phyloP scores from a whole-genome alignment of 2,113 vertebrate species.

The Nibea albiflora region DNA sequence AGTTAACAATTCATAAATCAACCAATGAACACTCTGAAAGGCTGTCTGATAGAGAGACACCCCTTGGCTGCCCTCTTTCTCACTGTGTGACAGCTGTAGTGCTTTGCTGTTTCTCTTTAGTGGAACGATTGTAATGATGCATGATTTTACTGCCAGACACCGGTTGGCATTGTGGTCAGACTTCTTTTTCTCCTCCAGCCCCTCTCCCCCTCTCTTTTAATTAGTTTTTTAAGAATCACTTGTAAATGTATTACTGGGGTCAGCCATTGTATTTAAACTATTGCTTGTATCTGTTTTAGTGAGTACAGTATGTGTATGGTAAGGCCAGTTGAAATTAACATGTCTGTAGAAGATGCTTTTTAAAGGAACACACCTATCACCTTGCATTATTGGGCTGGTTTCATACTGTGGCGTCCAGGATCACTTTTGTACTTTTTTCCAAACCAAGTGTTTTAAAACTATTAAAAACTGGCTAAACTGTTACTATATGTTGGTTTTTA shows the following conservation, averaged over 20 bases:
- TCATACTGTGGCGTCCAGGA: conserved; percentile 88
- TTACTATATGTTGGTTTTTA: conserved; percentile 37
- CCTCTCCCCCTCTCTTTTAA: conserved; percentile 41
- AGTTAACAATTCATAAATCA: conserved; percentile 58
- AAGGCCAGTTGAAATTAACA: conserved; percentile 78
- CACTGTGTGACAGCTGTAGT: conserved; percentile 78
- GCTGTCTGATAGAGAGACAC: conserved; percentile 62
- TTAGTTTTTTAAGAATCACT: conserved; percentile 79
- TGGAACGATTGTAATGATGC: conserved; percentile 83
- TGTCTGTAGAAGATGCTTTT: conserved; percentile 84
- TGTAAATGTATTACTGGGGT: conserved; percentile 87
- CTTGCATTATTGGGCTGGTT: conserved; percentile 83
- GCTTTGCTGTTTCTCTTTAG: conserved; percentile 78
- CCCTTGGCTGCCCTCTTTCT: conserved; percentile 67
- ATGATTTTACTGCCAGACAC: conserved; percentile 82
- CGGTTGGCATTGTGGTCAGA: conserved; percentile 75
- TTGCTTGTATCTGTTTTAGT: conserved; percentile 90
- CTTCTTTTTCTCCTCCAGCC: conserved; percentile 30
- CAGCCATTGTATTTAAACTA: conserved; percentile 89
- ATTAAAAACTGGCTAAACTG: conserved; percentile 89
- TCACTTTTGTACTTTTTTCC: conserved; percentile 98
- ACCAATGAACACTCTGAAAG: conserved; percentile 68
- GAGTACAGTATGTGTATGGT: conserved; percentile 84
- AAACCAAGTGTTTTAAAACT: conserved; percentile 96
- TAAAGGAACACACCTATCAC: conserved; percentile 85